Base-by-base conservation (phyloP, 2,888 invertebrate genomes). In the Synanthedon andrenaeformis region DNA sequence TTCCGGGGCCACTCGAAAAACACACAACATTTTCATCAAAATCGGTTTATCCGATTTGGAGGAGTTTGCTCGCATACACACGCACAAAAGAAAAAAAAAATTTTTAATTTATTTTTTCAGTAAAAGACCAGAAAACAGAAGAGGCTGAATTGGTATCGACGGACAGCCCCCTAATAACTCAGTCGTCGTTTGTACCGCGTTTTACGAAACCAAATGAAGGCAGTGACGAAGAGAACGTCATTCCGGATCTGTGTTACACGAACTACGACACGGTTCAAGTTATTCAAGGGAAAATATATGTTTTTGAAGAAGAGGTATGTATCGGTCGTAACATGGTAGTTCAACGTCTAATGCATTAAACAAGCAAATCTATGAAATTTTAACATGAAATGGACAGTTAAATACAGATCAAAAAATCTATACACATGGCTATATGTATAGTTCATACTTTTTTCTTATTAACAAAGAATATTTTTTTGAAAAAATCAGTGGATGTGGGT, bases 191-290 rank as follows among this genome's bases (percentile, higher is more conserved):
- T 1, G 75, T 67, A 52, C 80, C 82, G 42, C 67, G 74, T 41
- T 77, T 74, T 68, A 83, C 84, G 3, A 70, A 69, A 56, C 66
- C 76, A 0, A 70, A 63, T 51, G 65, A 63, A 54, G 70, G 66
- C 1, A 52, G 56, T 53, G 51, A 51, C 3, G 73, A 67, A 3
- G 76, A 81, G 57, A 72, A 79, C 57, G 70, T 77, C 61, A 72
- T 88, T 49, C 91, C 91, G 0, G 89, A 92, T 70, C 89, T 93
- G 51, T 94, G 94, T 70, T 81, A 89, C 63, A 91, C 92, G 48
- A 81, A 88, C 66, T 92, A 91, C 69, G 92, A 93, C 75, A 90
- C 92, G n/a, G 85, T 93, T 41, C 89, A 92, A 49, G 87, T 89
- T 54, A 82, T 94, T 48, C 76, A 81, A 55, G 76, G 72, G 51